Evolutionary conservation across 1,140 invertebrate species (phyloP), one percentile per base, ranked within the genome.

Genomic region (Anastrepha ludens): DNA sequence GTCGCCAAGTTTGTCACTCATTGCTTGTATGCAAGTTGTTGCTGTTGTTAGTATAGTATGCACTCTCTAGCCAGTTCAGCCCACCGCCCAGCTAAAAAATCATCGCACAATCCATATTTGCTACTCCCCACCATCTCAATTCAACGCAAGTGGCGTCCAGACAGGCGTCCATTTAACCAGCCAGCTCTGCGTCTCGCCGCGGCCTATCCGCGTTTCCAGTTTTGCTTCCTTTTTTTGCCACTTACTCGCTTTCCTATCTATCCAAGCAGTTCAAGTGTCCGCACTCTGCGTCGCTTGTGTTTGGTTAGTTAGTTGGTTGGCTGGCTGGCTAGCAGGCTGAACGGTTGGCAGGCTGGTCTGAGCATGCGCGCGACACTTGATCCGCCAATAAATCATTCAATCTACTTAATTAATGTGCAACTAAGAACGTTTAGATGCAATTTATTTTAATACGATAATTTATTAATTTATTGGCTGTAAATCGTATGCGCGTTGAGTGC

Each of bases 381-480:
- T 92, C 91, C 90, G 91, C 89, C 91, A 91, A 92, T 92, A 92
- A 92, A 92, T 92, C 91, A 92, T 92, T 91, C 91, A 92, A 92
- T 92, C 91, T 92, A 89, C 90, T 92, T 92, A 92, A 92, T 92
- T 92, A 92, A 92, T 91, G 91, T 92, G 90, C 90, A 92, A 90
- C 91, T 91, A 91, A 91, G 91, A 92, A 92, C 91, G 91, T 92
- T 92, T 92, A 92, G 90, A 90, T 92, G 91, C 91, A 90, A 92
- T 92, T 92, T 92, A 92, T 92, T 92, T 92, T 92, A 92, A 92
- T 92, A 89, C 90, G 90, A 92, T 92, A 92, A 92, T 92, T 92
- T 92, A 92, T 92, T 92, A 92, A 92, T 92, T 92, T 92, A 92
- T 92, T 92, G 91, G 90, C 91, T 91, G 91, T 92, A 91, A 91